These are phyloP conservation scores for Pegoplata infirma DNA, from an alignment of 2,888 invertebrate genomes.

Conservation along the genomic window DNA sequence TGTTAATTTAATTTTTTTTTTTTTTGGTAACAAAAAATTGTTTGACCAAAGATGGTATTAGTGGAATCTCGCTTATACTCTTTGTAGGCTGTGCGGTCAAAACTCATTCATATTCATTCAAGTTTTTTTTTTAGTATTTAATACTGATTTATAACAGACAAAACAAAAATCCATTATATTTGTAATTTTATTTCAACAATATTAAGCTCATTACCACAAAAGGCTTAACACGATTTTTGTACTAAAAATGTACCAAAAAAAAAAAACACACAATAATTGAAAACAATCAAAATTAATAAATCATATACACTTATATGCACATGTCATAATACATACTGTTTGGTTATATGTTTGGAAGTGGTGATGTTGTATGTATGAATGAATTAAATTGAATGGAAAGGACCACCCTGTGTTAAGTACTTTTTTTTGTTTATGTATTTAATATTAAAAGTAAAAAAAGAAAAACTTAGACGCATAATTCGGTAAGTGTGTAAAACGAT, in stretches of 20 bases:
- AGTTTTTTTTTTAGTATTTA: slow-evolving; percentile 36
- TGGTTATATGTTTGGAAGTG: background rate
- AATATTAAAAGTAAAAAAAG: no score
- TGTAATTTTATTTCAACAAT: slow-evolving; percentile 21
- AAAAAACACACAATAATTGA: slow-evolving; percentile 6
- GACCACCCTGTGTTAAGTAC: slow-evolving; percentile 45
- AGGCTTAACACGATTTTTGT: slow-evolving; percentile 53
- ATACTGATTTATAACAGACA: slow-evolving; percentile 61
- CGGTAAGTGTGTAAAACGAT: no score
- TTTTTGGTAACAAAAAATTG: background rate
- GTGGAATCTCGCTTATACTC: background rate
- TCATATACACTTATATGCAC: slow-evolving; percentile 50
- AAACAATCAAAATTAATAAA: slow-evolving; percentile 60
- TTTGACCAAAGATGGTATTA: background rate
- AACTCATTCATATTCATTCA: slow-evolving; percentile 44
- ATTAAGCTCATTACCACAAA: slow-evolving; percentile 42
- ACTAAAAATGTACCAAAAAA: slow-evolving; percentile 21
- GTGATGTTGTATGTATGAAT: slow-evolving; percentile 21
- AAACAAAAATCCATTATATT: slow-evolving; percentile 23
- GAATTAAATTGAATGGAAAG: slow-evolving; percentile 34
- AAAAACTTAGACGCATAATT: no score
- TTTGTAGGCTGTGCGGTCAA: slow-evolving; percentile 15
- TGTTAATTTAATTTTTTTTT: background rate
- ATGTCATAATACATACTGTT: slow-evolving; percentile 54
- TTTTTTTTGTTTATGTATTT: background rate